Evolutionary conservation across 2,888 invertebrate species (phyloP), one percentile per base, ranked within the genome.

Genomic region (Macrosoma leucophasiata): DNA sequence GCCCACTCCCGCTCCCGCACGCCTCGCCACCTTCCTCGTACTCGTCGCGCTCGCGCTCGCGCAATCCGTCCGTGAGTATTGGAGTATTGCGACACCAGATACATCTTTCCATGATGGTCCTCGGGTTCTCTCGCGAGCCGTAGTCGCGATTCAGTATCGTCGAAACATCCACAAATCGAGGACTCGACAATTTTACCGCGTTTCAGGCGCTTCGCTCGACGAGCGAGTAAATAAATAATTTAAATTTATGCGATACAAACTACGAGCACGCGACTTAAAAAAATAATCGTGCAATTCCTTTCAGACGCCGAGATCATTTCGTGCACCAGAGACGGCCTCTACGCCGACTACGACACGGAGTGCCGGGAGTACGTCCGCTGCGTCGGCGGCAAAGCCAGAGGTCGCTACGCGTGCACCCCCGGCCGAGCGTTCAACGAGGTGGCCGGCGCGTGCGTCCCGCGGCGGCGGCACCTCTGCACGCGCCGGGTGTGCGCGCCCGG

Each of bases 281-380:
- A n/a, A n/a, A n/a, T n/a, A n/a, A n/a, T n/a, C n/a, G n/a, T n/a
- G n/a, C n/a, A n/a, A n/a, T n/a, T 36, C n/a, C 28, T 69, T 66
- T 41, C 69, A 81, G 81, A 45, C 41, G 60, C 56, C 23, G 59
- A 64, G 41, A 54, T 61, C 24, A 57, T 69, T 26, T 46, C 58
- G 10, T 84, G 81, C 54, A 49, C 30, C 10, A 66, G 62, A 37
- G 82, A 85, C 48, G 86, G 86, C 1, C 63, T 85, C 29, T 62
- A 66, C 46, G 74, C 82, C 11, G 79, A 85, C 53, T 78, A 77
- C 59, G 72, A 74, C 12, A 64, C 63, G 29, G 70, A 70, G 19
- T 86, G 86, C 46, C 70, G 67, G 31, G 75, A 79, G 50, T 86
- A 85, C 53, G 70, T 75, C 39, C 68, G 74, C 36, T 86, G 86